Percentiles rank a stretch among this genome's conserved stretches.
Evolutionary conservation across 2,113 vertebrate species (phyloP).

Genomic region (Cephalopholis sonnerati): DNA sequence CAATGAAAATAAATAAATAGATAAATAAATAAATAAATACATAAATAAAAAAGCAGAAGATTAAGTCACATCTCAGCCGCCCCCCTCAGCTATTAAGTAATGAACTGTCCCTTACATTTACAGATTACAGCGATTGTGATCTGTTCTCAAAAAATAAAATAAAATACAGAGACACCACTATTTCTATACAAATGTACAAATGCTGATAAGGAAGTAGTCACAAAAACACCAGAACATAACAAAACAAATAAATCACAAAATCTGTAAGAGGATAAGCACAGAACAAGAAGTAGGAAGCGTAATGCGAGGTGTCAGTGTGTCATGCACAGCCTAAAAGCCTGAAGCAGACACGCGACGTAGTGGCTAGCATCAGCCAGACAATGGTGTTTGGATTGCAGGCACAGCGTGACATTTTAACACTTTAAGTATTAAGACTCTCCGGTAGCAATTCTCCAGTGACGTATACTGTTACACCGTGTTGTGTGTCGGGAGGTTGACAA

Average conservation of each 20-base stretch:
- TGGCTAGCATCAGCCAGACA: not conserved
- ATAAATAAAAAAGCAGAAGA: too few species aligned
- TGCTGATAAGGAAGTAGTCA: too few species aligned
- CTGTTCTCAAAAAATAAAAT: too few species aligned
- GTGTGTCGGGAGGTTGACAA: not conserved
- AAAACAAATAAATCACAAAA: not conserved
- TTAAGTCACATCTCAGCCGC: too few species aligned
- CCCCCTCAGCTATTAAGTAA: too few species aligned
- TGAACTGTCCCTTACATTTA: too few species aligned
- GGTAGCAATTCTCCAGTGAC: too few species aligned
- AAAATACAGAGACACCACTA: too few species aligned
- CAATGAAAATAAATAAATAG: too few species aligned
- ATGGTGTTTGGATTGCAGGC: not conserved
- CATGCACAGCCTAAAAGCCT: not conserved
- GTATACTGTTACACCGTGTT: not conserved
- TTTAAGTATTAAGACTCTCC: not conserved
- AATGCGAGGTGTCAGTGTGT: not conserved
- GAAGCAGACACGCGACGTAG: not conserved
- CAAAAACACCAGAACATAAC: not conserved
- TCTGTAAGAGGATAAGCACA: not conserved
- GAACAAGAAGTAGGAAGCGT: not conserved
- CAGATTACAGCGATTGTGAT: too few species aligned
- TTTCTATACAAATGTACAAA: too few species aligned
- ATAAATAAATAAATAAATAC: too few species aligned
- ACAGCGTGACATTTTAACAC: not conserved